Base-by-base conservation (phyloP, 2,113 vertebrate species). In the Hemichromis elongatus region DNA sequence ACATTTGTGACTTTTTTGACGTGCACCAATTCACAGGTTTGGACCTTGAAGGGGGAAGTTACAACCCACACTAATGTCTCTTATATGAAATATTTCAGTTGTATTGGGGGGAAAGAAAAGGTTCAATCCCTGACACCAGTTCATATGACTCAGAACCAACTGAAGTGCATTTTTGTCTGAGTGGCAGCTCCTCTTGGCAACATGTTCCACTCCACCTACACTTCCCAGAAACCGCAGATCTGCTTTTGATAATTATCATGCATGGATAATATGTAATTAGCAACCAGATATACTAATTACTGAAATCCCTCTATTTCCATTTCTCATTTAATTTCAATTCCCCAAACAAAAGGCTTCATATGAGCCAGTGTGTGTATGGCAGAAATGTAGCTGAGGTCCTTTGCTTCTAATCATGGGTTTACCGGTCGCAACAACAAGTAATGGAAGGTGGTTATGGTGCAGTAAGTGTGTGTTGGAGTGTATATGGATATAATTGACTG, bases 401-500 rank as follows among this genome's bases (percentile, higher is more conserved):
- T 16, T 57, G 30, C 30, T 57, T 45, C 24, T 85, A 55, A 82
- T 82, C 13, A 59, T 18, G n/a, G 33, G 82, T 33, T 77, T 66
- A 79, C 77, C 3, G 2, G 66, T n/a, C 55, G 37, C 35, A 63
- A 63, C 57, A 47, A 18, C 59, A 82, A 33, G 33, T 57, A 52
- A 61, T 73, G 28, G 54, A 24, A 82, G 45, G 45, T 66, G 30
- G 53, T 28, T 80, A 21, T n/a, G 13, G 47, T 73, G 63, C 50
- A 80, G 59, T 79, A 63, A 55, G 52, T 82, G 79, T 80, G 81
- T 85, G 57, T 63, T 52, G 21, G 66, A 68, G 68, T 45, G 75
- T 47, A 79, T 80, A 78, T 68, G 56, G 68, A 79, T 79, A 81
- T 88, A 87, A 90, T 85, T 52, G 84, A 59, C 47, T 66, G 57